Evolutionary conservation across 2,888 invertebrate species (phyloP).

Genomic region (Tipula unca): DNA sequence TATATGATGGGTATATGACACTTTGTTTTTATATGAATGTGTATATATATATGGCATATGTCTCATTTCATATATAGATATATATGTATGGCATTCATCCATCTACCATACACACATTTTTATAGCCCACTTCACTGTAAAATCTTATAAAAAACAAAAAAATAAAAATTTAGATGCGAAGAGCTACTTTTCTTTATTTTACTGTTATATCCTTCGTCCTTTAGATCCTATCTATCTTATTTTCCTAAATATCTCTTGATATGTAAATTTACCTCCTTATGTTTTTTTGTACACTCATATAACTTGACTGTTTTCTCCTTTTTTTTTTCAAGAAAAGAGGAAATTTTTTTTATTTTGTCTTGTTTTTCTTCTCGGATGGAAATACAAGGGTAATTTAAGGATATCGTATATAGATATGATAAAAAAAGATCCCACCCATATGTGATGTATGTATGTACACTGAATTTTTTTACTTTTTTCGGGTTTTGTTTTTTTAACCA

Average conservation of each 20-base stretch:
- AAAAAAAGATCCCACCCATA: slow-evolving; percentile 4
- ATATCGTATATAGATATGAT: background rate
- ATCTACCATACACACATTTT: background rate
- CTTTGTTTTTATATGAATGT: background rate
- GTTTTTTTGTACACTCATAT: background rate
- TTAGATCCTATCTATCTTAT: slow-evolving; percentile 14
- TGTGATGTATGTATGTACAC: background rate
- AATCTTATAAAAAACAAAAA: background rate
- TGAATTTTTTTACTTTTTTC: background rate
- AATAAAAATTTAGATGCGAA: background rate
- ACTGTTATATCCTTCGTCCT: slow-evolving; percentile 14
- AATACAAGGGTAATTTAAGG: slow-evolving; percentile 14
- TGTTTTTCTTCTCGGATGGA: background rate
- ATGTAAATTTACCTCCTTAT: slow-evolving; percentile 14
- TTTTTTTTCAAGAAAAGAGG: background rate
- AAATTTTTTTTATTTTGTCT: background rate
- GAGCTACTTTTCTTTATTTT: background rate
- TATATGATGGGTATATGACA: background rate
- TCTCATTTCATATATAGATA: background rate
- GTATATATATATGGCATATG: background rate
- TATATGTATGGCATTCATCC: background rate
- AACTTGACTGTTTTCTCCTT: background rate
- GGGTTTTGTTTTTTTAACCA: background rate
- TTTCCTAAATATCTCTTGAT: background rate
- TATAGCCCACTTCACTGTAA: background rate